Base-by-base conservation (phyloP, 2,888 invertebrate species). In the Argynnis bischoffii region DNA sequence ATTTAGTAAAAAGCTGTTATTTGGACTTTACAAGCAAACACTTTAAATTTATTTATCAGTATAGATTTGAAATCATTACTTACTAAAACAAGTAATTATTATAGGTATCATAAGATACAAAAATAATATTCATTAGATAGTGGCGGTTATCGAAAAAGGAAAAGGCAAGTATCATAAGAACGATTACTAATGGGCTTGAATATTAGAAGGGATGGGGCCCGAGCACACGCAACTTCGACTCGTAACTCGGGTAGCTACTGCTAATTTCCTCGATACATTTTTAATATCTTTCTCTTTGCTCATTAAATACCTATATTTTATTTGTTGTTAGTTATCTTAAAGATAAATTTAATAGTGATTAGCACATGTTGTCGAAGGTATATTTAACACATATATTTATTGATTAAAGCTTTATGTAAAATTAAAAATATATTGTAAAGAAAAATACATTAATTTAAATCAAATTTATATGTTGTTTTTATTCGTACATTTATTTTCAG, bases 111-210 rank as follows among this genome's bases (percentile, higher is more conserved):
- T 41, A 51, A 61, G 41, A 15, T 15, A 21, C 31, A 61, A 65
- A 61, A 69, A 48, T 47, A 61, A 69, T 65, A 55, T 61, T 61
- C 61, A 55, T 64, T 46, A 47, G 26, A 56, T 50, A 55, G 55
- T 46, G 48, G 63, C 47, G 31, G 66, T 67, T 61, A 66, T 61
- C 63, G 67, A 68, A 71, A 69, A 69, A 66, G 57, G 47, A 60
- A 55, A 63, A 65, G 67, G 66, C 64, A 66, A 64, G 55, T 70
- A 70, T 68, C 70, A 65, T 69, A 69, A 69, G 64, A 67, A 71
- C 61, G 76, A 80, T 82, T 76, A 77, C 77, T 78, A 80, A 79
- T 78, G 74, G 76, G 69, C 68, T 69, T 80, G 76, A 83, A 84
- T 86, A 84, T 83, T 79, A 74, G 77, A 79, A 75, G 71, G 75